Evolutionary conservation across 2,113 vertebrate genomes (phyloP).

Genomic region (Chaenogobius annularis): DNA sequence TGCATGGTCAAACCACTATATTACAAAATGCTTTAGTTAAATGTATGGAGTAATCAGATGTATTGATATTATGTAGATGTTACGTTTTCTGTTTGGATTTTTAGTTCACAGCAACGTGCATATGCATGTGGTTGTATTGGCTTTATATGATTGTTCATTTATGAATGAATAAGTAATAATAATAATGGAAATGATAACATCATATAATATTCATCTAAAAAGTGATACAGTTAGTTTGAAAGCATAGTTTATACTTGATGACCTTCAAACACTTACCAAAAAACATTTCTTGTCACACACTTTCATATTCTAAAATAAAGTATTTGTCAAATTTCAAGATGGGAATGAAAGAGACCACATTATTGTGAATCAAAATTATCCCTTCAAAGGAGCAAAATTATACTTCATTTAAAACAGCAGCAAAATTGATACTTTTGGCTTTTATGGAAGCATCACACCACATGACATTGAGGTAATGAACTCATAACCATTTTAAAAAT

Average conservation of each 20-base stretch:
- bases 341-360: conserved; percentile 12
- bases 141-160: too few relatives aligned
- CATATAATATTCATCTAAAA: neutral
- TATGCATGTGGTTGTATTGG: too few relatives aligned
- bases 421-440: conserved; percentile 14
- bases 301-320: neutral
- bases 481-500: conserved; percentile 44
- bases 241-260: neutral
- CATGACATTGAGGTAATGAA: conserved; percentile 54
- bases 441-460: conserved; percentile 30
- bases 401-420: conserved; percentile 14
- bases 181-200: too few relatives aligned
- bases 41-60: conserved; percentile 23
- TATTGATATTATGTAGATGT: neutral
- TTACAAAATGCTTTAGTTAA: conserved; percentile 30
- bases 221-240: neutral
- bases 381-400: conserved; percentile 4
- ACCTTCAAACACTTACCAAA: neutral
- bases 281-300: neutral
- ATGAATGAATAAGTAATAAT: too few relatives aligned
- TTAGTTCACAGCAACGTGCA: neutral
- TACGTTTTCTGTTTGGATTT: neutral
- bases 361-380: conserved; percentile 5
- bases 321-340: neutral
- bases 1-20: conserved; percentile 20